Conservation (phyloP, 2,888 invertebrate species). For the Gastrophysa polygoni region DNA sequence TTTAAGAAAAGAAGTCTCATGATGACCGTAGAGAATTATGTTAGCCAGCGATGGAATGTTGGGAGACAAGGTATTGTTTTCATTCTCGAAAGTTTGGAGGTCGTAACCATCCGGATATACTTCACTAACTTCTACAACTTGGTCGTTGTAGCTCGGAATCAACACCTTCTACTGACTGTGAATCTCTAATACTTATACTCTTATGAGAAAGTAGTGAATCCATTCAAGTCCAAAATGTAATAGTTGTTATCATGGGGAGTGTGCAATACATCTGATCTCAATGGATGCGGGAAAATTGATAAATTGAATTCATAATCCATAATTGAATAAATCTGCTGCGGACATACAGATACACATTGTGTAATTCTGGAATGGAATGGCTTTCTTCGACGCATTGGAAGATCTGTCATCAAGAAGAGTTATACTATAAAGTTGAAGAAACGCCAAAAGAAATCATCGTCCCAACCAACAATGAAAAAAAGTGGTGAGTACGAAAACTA, state of each 20-base stretch:
- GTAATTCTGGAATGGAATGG: background rate
- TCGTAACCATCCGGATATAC: too few species aligned
- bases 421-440: background rate
- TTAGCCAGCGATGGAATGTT: too few species aligned
- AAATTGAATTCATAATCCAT: too few species aligned
- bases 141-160: too few species aligned
- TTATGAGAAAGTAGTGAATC: background rate
- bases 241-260: background rate
- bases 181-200: too few species aligned
- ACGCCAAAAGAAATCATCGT: background rate
- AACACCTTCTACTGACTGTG: too few species aligned
- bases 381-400: background rate
- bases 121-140: too few species aligned
- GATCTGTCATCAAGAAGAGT: background rate
- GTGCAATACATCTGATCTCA: conserved; percentile 3
- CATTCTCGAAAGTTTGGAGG: too few species aligned
- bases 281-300: background rate
- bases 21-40: too few species aligned
- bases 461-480: background rate
- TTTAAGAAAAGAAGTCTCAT: too few species aligned
- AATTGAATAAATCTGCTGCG: background rate
- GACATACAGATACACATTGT: background rate
- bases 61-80: too few species aligned
- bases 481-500: background rate
- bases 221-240: background rate